phyloP scores from a whole-genome alignment of 2,797 vertebrate genomes.

The Sphenopsis melanotis region DNA sequence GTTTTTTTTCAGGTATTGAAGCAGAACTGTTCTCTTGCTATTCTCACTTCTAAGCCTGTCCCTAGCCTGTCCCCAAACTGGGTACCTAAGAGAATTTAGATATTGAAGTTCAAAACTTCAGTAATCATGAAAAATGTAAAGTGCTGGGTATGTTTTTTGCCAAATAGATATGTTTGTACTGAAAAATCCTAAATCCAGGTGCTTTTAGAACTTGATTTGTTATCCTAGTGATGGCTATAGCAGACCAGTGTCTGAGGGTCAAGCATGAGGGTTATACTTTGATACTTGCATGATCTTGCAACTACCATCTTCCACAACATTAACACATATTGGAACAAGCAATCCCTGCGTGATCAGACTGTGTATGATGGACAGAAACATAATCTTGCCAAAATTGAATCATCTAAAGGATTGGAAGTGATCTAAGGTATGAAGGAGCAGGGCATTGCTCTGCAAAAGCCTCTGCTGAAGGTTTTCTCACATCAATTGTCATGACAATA shows the following conservation, averaged over 20 bases:
- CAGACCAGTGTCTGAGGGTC: neutral
- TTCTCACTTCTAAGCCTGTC: neutral
- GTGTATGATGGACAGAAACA: neutral
- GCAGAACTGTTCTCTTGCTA: neutral
- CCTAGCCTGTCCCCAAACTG: neutral
- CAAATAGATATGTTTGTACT: neutral
- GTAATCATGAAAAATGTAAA: neutral
- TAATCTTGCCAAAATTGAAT: neutral
- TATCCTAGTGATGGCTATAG: neutral
- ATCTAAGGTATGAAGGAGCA: neutral
- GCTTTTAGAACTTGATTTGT: neutral
- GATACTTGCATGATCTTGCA: neutral
- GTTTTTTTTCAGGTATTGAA: neutral
- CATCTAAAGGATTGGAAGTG: neutral
- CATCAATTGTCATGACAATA: conserved; percentile 6
- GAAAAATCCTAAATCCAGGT: neutral
- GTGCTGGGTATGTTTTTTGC: neutral
- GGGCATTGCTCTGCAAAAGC: neutral
- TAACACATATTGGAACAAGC: neutral
- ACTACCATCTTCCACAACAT: neutral
- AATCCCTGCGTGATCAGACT: neutral
- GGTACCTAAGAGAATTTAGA: neutral
- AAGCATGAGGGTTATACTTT: neutral
- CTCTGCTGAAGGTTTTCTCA: neutral
- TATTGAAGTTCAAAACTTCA: neutral